These are phyloP conservation scores for Lasioglossum leucozonium DNA, from an alignment of 2,888 invertebrate species.

Conservation along the genomic window DNA sequence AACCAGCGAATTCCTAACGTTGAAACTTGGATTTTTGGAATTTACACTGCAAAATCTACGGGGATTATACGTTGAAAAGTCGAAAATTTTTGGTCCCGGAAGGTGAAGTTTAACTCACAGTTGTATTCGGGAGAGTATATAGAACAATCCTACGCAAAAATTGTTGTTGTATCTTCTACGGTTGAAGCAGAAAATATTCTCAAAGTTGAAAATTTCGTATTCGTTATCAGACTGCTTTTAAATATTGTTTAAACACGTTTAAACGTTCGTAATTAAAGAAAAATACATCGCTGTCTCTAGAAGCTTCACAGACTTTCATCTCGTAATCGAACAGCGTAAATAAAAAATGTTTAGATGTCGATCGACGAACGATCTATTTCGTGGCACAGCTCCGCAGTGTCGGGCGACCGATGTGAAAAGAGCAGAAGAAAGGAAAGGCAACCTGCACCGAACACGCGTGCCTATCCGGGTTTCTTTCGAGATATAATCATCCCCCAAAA, in stretches of 20 bases:
- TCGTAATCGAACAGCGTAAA: not conserved
- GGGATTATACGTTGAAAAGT: too few species aligned
- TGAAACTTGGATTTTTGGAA: too few species aligned
- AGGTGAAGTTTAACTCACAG: too few species aligned
- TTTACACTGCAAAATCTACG: too few species aligned
- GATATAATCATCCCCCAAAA: not conserved
- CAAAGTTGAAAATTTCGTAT: not conserved
- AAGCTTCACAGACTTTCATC: not conserved
- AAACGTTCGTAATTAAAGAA: not conserved
- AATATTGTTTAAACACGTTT: not conserved
- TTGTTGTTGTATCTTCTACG: not conserved
- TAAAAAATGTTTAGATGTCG: not conserved
- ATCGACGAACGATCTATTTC: not conserved
- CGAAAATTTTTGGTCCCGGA: too few species aligned
- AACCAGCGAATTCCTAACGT: too few species aligned
- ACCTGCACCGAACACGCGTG: slow-evolving; percentile 17
- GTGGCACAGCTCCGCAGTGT: not conserved
- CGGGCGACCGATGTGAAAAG: slow-evolving; percentile 20
- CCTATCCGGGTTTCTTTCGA: slow-evolving; percentile 7
- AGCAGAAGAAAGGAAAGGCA: slow-evolving; percentile 16
- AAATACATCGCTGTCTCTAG: not conserved
- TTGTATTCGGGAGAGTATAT: not conserved
- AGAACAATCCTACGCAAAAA: not conserved
- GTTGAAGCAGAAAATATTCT: not conserved
- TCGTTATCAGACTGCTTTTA: not conserved